Evolutionary conservation across 2,888 invertebrate species (phyloP).

Genomic region (Spicauda simplicius): DNA sequence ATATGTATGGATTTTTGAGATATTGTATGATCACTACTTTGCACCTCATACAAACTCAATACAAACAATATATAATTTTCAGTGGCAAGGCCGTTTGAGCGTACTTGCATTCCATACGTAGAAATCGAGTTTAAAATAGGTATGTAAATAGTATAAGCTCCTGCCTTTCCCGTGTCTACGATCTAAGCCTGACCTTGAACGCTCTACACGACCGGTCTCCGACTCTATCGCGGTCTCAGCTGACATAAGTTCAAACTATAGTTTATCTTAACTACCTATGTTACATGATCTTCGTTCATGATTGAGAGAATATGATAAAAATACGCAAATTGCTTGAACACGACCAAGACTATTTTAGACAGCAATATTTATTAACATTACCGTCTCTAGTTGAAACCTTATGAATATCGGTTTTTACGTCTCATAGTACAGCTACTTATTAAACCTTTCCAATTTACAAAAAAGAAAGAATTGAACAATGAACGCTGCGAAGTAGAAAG

Average conservation of each 20-base stretch:
- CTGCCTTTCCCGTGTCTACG: conserved; percentile 16
- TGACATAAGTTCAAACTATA: conserved; percentile 25
- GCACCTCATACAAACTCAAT: no score
- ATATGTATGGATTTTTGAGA: no score
- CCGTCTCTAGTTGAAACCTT: neutral
- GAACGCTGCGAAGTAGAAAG: conserved; percentile 34
- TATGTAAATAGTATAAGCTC: neutral
- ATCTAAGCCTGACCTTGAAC: conserved; percentile 20
- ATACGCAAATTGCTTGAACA: neutral
- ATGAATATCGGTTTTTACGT: neutral
- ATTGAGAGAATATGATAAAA: conserved; percentile 17
- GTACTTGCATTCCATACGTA: neutral
- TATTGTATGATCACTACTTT: no score
- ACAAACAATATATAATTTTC: neutral
- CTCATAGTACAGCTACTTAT: neutral
- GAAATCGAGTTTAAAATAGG: neutral
- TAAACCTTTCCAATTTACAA: conserved; percentile 20
- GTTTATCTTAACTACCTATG: conserved; percentile 2
- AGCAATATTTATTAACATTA: neutral
- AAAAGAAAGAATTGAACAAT: conserved; percentile 23
- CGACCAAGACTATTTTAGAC: neutral
- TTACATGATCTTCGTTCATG: conserved; percentile 13
- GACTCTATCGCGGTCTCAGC: conserved; percentile 9
- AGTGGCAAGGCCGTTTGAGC: neutral
- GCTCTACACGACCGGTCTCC: conserved; percentile 24